phyloP scores from a whole-genome alignment of 2,113 vertebrate genomes.

The Coptodon bakossiorum region DNA sequence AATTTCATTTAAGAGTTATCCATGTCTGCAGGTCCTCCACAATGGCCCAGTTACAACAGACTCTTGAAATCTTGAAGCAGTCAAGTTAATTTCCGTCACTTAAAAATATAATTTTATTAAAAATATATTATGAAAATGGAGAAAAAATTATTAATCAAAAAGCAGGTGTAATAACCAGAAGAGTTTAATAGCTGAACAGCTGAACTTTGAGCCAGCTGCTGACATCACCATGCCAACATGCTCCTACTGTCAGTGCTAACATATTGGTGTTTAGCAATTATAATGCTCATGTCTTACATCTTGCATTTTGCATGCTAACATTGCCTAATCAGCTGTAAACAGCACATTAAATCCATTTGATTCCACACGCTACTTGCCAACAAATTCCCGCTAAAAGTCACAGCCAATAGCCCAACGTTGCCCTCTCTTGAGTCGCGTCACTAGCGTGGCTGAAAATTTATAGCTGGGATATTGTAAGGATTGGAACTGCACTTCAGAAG shows the following conservation, averaged over 20 bases:
- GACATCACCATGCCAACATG: neutral
- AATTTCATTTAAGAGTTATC: neutral
- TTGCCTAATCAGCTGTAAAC: neutral
- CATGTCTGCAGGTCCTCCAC: neutral
- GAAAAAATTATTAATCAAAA: neutral
- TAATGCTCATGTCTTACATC: neutral
- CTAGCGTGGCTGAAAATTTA: neutral
- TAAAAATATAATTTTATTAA: neutral
- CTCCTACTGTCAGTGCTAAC: neutral
- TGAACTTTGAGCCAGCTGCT: neutral
- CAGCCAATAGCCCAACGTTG: neutral
- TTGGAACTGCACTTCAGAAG: neutral
- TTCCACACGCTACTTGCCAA: neutral
- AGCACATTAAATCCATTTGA: neutral
- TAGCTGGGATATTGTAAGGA: neutral
- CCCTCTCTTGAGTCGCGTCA: neutral
- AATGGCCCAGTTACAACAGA: neutral
- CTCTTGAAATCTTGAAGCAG: neutral
- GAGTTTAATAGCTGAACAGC: neutral
- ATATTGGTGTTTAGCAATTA: neutral
- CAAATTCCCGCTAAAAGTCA: neutral
- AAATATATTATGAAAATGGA: neutral
- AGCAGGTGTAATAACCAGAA: neutral
- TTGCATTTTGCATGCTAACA: neutral
- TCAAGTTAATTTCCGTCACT: neutral